Base-by-base conservation (phyloP, 2,888 invertebrate genomes). In the Amiota communis region DNA sequence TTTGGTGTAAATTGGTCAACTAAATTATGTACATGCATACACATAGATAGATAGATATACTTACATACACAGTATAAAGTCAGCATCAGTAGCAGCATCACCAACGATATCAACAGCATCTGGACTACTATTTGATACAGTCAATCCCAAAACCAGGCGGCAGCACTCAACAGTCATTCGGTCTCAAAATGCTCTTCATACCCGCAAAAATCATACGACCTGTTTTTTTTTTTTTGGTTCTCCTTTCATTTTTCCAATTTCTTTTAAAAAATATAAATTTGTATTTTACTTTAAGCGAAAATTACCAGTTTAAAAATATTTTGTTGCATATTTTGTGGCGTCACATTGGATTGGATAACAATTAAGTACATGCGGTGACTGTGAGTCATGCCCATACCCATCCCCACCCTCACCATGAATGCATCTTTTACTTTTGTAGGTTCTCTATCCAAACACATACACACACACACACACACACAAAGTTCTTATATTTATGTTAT, bases 1-100 rank as follows among this genome's bases (percentile, higher is more conserved):
- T 74, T 69, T 82, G 81, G 80, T 82, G 83, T 80, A 85, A 86
- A 87, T 86, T 87, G 86, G 84, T 78, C 85, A 84, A 82, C 86
- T 87, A 86, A 86, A 86, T 87, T 85, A 87, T 87, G 85, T 85
- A 59, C 59, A 59, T n/a, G n/a, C 13, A 53, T 46, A 46, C 63
- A 36, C 36, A 36, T 36, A 36, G 36, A 36, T 36, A 36, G 36
- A 36, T 36, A 36, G 1, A 23, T 23, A 3, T 23, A 23, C 3
- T 23, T 12, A n/a, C n/a, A n/a, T n/a, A n/a, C n/a, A n/a, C 36
- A 46, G 36, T 46, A 20, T n/a, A 57, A 17, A n/a, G 15, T 57
- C 57, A 82, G 81, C 82, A 82, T 79, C 83, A 82, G 80, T 82
- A 82, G 82, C 83, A 80, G 76, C 75, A 46, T 63, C 76, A 57